Percentiles rank a stretch among this genome's conserved stretches.
Evolutionary conservation across 2,113 vertebrate species (phyloP).

Genomic region (Rhynchomys soricoides): DNA sequence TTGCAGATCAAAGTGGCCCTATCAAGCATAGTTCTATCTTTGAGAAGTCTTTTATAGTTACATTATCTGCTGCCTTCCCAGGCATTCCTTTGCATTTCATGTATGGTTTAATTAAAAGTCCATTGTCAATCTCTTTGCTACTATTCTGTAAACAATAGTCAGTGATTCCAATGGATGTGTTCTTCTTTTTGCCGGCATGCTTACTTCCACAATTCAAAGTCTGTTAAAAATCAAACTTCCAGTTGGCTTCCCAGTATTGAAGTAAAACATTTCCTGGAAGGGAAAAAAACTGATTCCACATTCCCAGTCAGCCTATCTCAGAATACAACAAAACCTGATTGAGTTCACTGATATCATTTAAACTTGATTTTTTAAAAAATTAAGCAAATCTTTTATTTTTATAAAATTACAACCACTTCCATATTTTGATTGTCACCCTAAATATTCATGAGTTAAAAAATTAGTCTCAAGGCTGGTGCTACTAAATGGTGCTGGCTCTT

Average conservation of each 20-base stretch:
- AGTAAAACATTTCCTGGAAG: constrained; percentile 13
- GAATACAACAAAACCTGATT: background rate
- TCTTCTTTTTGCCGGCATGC: background rate
- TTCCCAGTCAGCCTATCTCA: background rate
- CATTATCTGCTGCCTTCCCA: background rate
- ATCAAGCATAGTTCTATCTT: constrained; percentile 34
- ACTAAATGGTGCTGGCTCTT: background rate
- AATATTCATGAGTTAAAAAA: background rate
- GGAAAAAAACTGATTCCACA: background rate
- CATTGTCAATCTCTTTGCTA: background rate
- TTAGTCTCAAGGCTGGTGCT: background rate
- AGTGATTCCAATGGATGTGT: background rate
- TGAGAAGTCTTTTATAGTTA: constrained; percentile 13
- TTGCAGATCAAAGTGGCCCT: constrained; percentile 49
- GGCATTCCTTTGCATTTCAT: constrained; percentile 53
- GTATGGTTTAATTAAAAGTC: constrained; percentile 15
- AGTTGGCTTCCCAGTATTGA: background rate
- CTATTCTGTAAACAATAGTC: background rate
- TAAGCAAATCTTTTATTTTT: background rate
- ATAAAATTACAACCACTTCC: background rate
- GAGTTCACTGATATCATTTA: background rate
- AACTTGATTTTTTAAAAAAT: background rate
- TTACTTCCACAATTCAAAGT: constrained; percentile 18
- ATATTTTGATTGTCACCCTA: background rate
- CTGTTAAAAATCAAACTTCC: constrained; percentile 28